phyloP scores from a whole-genome alignment of 2,888 invertebrate genomes.

The Mycalesis mineus region DNA sequence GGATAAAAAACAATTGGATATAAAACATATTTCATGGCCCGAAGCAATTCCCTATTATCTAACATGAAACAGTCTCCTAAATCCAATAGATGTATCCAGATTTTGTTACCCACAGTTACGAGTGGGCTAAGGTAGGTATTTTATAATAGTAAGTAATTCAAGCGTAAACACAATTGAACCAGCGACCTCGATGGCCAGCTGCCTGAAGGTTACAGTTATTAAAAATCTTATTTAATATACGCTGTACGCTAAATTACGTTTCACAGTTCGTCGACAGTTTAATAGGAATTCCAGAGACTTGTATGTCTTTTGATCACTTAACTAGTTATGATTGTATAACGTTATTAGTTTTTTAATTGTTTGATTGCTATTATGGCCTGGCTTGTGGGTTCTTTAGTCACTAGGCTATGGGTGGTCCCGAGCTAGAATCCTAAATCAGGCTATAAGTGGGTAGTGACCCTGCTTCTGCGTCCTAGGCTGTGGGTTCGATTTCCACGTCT shows the following conservation, averaged over 20 bases:
- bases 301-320: neutral
- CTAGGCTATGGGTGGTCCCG: no score
- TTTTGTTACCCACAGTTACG: conserved; percentile 5
- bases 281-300: neutral
- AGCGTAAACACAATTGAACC: conserved; percentile 28
- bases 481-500: no score
- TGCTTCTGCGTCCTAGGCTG: no score
- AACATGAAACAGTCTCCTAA: no score
- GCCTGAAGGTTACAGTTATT: conserved; percentile 22
- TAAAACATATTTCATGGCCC: no score
- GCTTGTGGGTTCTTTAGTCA: no score
- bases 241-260: neutral
- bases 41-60: no score
- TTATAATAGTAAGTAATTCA: conserved; percentile 28
- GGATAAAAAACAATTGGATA: no score
- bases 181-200: conserved; percentile 22
- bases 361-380: no score
- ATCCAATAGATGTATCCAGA: neutral
- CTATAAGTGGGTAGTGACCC: no score
- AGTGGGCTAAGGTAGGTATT: conserved; percentile 10
- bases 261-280: neutral
- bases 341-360: no score
- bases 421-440: no score
- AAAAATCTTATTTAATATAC: conserved; percentile 17
- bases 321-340: neutral